phyloP scores from a whole-genome alignment of 2,797 vertebrate species.

The Macropus fuliginosus region DNA sequence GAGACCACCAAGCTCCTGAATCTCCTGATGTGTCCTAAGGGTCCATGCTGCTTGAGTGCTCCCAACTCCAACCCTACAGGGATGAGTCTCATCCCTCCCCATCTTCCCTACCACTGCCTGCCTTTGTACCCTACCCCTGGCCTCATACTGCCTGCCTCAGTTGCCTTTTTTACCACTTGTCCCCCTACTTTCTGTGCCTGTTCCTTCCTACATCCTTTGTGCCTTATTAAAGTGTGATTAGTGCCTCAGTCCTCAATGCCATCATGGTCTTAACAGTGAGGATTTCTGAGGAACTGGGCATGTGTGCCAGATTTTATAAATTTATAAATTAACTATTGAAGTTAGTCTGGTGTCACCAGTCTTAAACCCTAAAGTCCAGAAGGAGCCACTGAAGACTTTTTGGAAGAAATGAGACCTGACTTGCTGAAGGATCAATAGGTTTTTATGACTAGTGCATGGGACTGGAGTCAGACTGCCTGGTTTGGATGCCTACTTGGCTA shows the following conservation, averaged over 20 bases:
- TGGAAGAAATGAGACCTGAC: background rate
- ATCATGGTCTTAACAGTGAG: background rate
- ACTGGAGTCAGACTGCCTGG: background rate
- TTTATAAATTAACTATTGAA: background rate
- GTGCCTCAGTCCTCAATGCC: background rate
- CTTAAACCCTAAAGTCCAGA: background rate
- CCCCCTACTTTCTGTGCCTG: background rate
- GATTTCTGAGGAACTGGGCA: background rate
- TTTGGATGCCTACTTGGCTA: background rate
- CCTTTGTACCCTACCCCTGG: too few species aligned
- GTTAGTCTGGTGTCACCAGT: background rate
- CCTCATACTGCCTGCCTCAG: background rate
- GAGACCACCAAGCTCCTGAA: background rate
- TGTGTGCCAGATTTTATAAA: background rate
- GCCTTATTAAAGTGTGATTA: background rate
- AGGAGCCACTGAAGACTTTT: background rate
- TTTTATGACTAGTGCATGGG: background rate
- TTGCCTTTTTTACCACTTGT: background rate
- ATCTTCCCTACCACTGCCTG: background rate
- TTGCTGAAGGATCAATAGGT: background rate
- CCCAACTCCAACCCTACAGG: background rate
- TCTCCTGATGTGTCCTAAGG: background rate
- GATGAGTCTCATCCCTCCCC: too few species aligned
- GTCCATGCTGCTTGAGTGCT: background rate
- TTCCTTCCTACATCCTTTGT: background rate